phyloP scores from a whole-genome alignment of 2,888 invertebrate genomes.

The Cetonia aurata region DNA sequence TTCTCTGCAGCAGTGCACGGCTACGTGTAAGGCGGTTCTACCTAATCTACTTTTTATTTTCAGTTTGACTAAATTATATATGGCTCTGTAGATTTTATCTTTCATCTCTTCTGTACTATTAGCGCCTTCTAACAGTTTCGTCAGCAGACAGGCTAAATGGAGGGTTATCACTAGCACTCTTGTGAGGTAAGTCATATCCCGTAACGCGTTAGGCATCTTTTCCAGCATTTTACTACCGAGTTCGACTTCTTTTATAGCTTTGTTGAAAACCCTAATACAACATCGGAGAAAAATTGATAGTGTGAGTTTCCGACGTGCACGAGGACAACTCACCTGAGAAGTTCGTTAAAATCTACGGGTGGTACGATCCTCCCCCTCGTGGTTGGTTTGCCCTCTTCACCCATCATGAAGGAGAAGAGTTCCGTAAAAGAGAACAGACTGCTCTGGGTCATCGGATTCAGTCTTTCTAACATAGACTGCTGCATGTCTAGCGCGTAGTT shows the following conservation, averaged over 20 bases:
- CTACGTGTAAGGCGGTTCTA: slow-evolving; percentile 83
- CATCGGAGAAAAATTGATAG: background rate
- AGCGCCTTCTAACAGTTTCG: slow-evolving; percentile 71
- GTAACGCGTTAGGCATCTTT: slow-evolving; percentile 73
- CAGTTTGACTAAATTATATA: slow-evolving; percentile 83
- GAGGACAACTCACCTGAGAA: slow-evolving; percentile 66
- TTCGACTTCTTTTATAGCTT: slow-evolving; percentile 73
- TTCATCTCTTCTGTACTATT: slow-evolving; percentile 60
- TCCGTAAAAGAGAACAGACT: slow-evolving; percentile 95
- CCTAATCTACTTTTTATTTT: slow-evolving; percentile 74
- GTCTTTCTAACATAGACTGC: slow-evolving; percentile 90
- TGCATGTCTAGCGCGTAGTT: slow-evolving; percentile 98
- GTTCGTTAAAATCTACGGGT: slow-evolving; percentile 84
- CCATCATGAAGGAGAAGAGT: slow-evolving; percentile 94
- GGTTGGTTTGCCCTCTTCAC: slow-evolving; percentile 80
- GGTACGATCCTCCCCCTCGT: slow-evolving; percentile 77
- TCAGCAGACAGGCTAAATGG: slow-evolving; percentile 84
- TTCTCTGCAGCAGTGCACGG: slow-evolving; percentile 78
- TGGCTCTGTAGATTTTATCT: slow-evolving; percentile 77
- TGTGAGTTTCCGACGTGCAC: too few species aligned
- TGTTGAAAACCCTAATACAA: slow-evolving; percentile 76
- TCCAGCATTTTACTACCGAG: slow-evolving; percentile 74
- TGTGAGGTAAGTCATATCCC: slow-evolving; percentile 84
- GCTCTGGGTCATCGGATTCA: slow-evolving; percentile 95
- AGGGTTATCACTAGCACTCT: slow-evolving; percentile 88